These are phyloP conservation scores for Anolis sagrei DNA, from an alignment of 2,113 vertebrate genomes.

Conservation along the genomic window DNA sequence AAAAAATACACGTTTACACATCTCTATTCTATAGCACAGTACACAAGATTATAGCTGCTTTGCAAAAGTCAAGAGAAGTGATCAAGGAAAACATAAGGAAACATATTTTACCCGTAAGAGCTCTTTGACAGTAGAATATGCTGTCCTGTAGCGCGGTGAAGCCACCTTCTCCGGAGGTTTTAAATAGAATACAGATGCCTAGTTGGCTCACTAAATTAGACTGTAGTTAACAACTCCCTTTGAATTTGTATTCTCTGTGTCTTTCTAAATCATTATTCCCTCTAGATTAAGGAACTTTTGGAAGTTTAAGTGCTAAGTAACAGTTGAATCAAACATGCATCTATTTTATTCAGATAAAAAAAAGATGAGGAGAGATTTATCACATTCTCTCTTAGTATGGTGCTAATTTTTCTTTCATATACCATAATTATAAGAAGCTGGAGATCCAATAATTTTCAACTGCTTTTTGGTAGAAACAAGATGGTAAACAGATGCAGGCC, in stretches of 20 bases:
- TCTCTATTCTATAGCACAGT: too few relatives aligned
- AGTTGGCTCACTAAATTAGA: background rate
- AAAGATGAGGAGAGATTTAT: constrained; percentile 29
- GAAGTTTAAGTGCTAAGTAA: background rate
- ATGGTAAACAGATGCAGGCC: background rate
- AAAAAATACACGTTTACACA: too few relatives aligned
- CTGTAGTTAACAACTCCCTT: background rate
- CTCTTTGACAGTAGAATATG: too few relatives aligned
- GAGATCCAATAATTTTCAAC: background rate
- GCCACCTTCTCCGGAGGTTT: too few relatives aligned
- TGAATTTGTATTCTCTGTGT: background rate
- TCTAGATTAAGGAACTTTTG: background rate
- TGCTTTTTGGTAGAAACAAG: rapidly evolving
- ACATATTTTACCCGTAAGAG: too few relatives aligned
- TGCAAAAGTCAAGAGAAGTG: background rate
- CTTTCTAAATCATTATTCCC: rapidly evolving
- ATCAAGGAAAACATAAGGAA: too few relatives aligned
- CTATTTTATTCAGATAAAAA: constrained; percentile 10
- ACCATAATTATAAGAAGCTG: background rate
- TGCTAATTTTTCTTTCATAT: background rate
- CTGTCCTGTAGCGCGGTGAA: too few relatives aligned
- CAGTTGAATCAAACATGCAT: background rate
- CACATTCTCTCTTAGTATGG: rapidly evolving
- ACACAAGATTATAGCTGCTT: background rate
- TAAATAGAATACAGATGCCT: too few relatives aligned